Evolutionary conservation across 1,140 invertebrate genomes (phyloP).

Genomic region (Anadara kagoshimensis): DNA sequence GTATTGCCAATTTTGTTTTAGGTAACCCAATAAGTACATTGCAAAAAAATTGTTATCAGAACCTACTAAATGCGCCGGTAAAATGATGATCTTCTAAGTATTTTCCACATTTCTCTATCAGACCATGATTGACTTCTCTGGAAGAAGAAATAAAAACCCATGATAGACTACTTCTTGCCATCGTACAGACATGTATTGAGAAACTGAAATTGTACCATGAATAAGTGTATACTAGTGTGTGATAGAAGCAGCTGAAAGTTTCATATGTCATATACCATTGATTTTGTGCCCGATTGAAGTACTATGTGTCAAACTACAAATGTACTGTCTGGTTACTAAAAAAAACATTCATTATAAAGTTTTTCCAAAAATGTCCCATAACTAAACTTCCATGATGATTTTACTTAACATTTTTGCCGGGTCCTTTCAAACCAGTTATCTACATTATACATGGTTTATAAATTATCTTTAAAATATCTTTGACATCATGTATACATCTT

Average conservation of each 20-base stretch:
- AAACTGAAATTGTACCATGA: background rate
- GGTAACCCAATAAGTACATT: background rate
- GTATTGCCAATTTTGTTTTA: too few species aligned
- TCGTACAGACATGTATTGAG: background rate
- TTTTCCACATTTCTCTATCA: conserved; percentile 81
- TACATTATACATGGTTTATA: background rate
- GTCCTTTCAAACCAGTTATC: background rate
- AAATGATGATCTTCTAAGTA: conserved; percentile 78
- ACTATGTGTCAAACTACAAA: background rate
- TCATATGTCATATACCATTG: background rate
- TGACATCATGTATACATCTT: background rate
- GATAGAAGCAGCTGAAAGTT: background rate
- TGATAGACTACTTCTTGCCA: background rate
- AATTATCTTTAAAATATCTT: background rate
- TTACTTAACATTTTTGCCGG: background rate
- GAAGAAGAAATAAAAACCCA: background rate
- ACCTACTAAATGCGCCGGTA: conserved; percentile 80
- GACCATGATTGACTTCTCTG: conserved; percentile 75
- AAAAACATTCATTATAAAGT: background rate
- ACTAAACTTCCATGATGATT: background rate
- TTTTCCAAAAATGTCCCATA: background rate
- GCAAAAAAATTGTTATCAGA: background rate
- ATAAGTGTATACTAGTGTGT: background rate
- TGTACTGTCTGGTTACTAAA: background rate
- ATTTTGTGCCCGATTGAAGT: background rate